phyloP scores from a whole-genome alignment of 2,113 vertebrate genomes.

The Pollimyrus isidori region DNA sequence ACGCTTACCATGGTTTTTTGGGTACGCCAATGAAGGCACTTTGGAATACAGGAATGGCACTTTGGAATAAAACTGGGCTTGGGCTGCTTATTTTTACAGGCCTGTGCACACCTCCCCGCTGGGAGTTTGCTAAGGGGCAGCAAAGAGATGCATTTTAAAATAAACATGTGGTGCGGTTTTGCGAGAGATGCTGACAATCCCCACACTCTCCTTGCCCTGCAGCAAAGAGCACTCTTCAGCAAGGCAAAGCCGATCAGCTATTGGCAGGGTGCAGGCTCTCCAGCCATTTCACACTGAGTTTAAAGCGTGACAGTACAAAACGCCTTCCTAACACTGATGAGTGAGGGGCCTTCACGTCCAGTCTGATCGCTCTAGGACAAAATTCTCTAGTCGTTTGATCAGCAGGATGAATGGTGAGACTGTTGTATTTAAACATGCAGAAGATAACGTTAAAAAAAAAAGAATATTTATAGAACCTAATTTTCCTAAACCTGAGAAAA shows the following conservation, averaged over 20 bases:
- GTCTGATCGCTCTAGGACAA: not conserved
- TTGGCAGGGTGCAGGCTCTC: not conserved
- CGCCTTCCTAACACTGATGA: not conserved
- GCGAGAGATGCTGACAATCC: not conserved
- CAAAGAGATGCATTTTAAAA: not conserved
- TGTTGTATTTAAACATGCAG: not conserved
- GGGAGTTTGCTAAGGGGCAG: not conserved
- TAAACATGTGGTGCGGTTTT: not conserved
- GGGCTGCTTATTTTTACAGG: not conserved
- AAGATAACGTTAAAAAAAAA: not conserved
- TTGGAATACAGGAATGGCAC: not conserved
- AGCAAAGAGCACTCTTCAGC: not conserved
- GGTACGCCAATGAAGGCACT: not conserved
- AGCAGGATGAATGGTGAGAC: not conserved
- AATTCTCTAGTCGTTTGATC: not conserved
- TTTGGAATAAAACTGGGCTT: not conserved
- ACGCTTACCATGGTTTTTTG: not conserved
- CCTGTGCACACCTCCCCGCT: not conserved
- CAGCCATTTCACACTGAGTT: not conserved
- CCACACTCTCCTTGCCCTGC: not conserved
- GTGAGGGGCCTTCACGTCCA: not conserved
- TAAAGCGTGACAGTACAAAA: not conserved
- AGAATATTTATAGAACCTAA: not conserved
- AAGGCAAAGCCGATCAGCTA: not conserved
- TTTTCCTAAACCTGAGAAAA: not conserved